Conservation (phyloP, 2,888 invertebrate genomes). For the Phasia obesa region DNA sequence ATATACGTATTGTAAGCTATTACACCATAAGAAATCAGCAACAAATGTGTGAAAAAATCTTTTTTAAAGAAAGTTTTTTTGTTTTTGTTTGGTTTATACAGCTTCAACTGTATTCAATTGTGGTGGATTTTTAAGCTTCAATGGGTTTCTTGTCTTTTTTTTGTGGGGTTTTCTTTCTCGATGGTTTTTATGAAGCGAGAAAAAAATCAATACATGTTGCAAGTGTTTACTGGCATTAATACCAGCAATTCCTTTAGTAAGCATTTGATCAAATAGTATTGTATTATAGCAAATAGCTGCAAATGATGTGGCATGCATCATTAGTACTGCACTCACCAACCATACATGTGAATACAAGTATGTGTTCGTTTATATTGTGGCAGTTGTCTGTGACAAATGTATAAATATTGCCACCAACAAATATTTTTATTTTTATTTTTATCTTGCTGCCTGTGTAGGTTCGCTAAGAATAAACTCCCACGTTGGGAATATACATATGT, state of each 20-base stretch:
- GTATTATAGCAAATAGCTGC: conserved; percentile 57
- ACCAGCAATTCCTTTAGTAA: conserved; percentile 35
- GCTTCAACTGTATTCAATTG: conserved; percentile 34
- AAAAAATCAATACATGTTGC: conserved; percentile 48
- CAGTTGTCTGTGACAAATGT: conserved; percentile 60
- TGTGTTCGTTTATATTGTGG: conserved; percentile 19
- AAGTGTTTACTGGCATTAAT: conserved; percentile 52
- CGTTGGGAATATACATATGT: conserved; percentile 62
- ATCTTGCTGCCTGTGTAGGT: conserved; percentile 1
- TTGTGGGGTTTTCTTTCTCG: conserved; percentile 4
- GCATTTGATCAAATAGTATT: conserved; percentile 37
- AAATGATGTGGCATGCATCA: conserved; percentile 61
- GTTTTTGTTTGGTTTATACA: conserved; percentile 24
- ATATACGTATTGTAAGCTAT: conserved; percentile 53
- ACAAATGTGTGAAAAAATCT: conserved; percentile 69
- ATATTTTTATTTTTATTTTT: conserved; percentile 1
- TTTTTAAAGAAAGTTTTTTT: conserved; percentile 59
- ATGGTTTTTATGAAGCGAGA: conserved; percentile 7
- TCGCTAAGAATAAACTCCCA: conserved; percentile 62
- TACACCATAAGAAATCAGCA: conserved; percentile 48
- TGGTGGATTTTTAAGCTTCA: conserved; percentile 53
- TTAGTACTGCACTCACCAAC: conserved; percentile 41
- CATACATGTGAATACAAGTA: background rate
- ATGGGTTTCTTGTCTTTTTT: conserved; percentile 43
- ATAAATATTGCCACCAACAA: conserved; percentile 66